These are phyloP conservation scores for Rhinopomastus cyanomelas DNA, from an alignment of 2,113 vertebrate genomes.

Conservation along the genomic window DNA sequence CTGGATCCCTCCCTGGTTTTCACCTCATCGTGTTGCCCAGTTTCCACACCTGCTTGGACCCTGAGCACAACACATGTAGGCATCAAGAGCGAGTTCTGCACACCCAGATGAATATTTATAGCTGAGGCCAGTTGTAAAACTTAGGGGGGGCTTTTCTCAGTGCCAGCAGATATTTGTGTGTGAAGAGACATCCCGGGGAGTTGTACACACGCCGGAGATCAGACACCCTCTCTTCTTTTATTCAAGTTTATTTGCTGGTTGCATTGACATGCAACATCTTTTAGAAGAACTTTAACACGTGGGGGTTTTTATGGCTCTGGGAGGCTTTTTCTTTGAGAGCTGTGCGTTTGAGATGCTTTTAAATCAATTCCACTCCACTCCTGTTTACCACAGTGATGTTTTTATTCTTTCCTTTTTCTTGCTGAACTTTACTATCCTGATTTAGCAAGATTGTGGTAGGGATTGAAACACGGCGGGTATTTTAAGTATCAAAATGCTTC, in stretches of 20 bases:
- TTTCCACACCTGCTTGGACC: neutral
- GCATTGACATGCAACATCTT: neutral
- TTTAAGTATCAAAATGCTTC: neutral
- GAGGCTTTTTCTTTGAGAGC: neutral
- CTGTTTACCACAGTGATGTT: neutral
- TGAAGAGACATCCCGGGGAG: neutral
- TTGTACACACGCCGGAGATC: neutral
- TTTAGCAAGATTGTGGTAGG: neutral
- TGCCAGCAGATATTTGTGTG: neutral
- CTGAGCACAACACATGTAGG: rapidly evolving
- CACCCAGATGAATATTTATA: neutral
- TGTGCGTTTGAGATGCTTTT: neutral
- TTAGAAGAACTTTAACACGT: neutral
- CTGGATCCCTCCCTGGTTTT: neutral
- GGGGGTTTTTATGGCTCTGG: neutral
- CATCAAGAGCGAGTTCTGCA: neutral
- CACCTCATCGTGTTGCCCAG: rapidly evolving
- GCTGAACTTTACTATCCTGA: neutral
- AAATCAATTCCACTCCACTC: neutral
- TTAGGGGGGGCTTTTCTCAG: neutral
- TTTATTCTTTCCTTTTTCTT: neutral
- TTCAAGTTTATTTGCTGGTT: neutral
- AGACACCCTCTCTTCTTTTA: neutral
- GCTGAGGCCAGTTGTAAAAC: neutral
- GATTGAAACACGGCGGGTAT: neutral